Evolutionary conservation across 2,888 invertebrate genomes (phyloP).

Genomic region (Antitype chi): DNA sequence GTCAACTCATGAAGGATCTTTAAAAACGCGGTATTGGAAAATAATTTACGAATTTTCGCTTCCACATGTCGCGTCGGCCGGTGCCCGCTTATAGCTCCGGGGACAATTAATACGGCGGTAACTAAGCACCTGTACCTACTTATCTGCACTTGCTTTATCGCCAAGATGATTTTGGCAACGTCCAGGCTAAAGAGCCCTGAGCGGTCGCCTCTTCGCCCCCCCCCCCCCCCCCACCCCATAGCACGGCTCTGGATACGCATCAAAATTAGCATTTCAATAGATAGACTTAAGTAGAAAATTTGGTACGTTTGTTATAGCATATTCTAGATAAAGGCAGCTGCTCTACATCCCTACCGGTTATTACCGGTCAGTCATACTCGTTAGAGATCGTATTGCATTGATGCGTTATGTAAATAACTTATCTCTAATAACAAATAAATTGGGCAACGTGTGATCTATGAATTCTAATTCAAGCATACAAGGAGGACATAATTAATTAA

Average conservation of each 20-base stretch:
- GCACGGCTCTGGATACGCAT: background rate
- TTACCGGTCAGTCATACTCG: slow-evolving; percentile 77
- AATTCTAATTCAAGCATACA: slow-evolving; percentile 31
- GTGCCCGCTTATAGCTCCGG: background rate
- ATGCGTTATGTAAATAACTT: slow-evolving; percentile 61
- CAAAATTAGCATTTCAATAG: slow-evolving; percentile 18
- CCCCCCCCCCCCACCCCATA: no score
- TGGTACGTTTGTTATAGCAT: slow-evolving; percentile 43
- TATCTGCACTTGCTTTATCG: no score
- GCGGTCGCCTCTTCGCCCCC: no score
- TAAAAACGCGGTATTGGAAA: no score
- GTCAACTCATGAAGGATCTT: no score
- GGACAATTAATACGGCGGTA: no score
- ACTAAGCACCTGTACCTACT: no score
- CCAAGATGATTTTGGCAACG: no score
- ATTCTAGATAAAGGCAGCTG: slow-evolving; percentile 79
- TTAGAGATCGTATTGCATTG: slow-evolving; percentile 69
- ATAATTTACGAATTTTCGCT: background rate
- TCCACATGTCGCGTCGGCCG: no score
- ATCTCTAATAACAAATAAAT: slow-evolving; percentile 39
- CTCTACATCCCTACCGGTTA: slow-evolving; percentile 84
- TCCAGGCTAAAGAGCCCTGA: no score
- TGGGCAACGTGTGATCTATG: slow-evolving; percentile 9
- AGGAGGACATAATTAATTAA: background rate
- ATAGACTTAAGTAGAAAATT: slow-evolving; percentile 39